Evolutionary conservation across 2,797 vertebrate species (phyloP).

Genomic region (Cossypha niveicapilla): DNA sequence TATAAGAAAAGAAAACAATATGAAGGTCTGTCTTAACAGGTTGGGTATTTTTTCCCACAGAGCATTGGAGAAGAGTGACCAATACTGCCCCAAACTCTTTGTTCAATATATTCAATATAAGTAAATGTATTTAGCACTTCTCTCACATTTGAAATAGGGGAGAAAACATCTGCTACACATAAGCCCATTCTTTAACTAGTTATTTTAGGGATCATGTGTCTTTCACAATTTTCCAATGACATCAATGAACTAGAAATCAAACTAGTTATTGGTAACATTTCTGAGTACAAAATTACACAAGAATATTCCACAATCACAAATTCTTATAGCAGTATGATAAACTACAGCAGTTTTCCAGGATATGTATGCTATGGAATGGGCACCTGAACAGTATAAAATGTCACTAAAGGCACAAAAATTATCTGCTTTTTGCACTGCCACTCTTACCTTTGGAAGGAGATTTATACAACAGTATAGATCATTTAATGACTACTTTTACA

Average conservation of each 20-base stretch:
- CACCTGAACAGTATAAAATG: background rate
- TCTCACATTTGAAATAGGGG: background rate
- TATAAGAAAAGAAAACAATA: background rate
- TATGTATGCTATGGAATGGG: accelerated
- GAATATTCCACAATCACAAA: background rate
- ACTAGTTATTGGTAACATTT: background rate
- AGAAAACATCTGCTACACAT: background rate
- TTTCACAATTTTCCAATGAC: background rate
- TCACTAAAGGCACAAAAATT: background rate
- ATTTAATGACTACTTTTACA: background rate
- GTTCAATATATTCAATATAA: background rate
- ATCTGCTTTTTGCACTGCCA: background rate
- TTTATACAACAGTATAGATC: background rate
- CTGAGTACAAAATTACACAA: background rate
- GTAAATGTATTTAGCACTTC: background rate
- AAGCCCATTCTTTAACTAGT: background rate
- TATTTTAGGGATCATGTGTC: background rate
- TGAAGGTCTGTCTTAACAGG: background rate
- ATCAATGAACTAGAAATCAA: background rate
- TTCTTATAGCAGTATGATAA: background rate
- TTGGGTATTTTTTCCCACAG: background rate
- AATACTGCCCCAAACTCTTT: background rate
- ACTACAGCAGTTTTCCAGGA: background rate
- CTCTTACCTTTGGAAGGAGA: background rate
- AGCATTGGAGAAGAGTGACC: background rate